Evolutionary conservation across 2,888 invertebrate species (phyloP), one percentile per base, ranked within the genome.

Genomic region (Campaea margaritaria): DNA sequence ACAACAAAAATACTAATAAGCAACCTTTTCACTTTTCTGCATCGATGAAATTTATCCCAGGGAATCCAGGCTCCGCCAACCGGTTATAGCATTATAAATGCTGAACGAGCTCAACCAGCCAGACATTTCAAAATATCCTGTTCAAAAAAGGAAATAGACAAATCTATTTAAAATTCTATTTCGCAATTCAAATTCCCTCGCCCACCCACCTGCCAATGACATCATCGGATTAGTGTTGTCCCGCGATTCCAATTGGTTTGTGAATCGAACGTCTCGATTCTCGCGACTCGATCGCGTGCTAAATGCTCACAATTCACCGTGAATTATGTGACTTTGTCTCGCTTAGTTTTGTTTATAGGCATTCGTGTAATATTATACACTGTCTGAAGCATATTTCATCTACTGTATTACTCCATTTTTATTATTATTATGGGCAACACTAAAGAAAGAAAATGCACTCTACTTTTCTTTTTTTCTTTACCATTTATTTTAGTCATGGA

Each of bases 261-360:
- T 60, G 72, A 77, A 78, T 79, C 76, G 70, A 73, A 73, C 76
- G 59, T 58, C 78, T 81, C 74, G 80, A 82, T 85, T 78, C 67
- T 79, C 64, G 79, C 77, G 74, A 76, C 72, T 74, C 67, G 77
- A 68, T 89, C 76, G 90, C 90, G 90, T 90, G 90, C 78, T 81
- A 76, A 85, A 85, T 78, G 78, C 79, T 76, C 82, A 89, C 87
- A 83, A 87, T 78, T 91, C 87, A 88, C 81, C 69, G 74, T 85
- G 85, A 88, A 78, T 86, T 86, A 89, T 88, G 79, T 73, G 83
- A 81, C 78, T 84, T 84, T 83, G 86, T 86, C 86, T 86, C 85
- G 83, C 86, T 87, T 79, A 75, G 78, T 81, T 83, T 83, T 85
- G 84, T 88, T 90, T 89, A 89, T 87, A 74, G 82, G 73, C 71